Evolutionary conservation across 2,113 vertebrate species (phyloP), one percentile per base, ranked within the genome.

Genomic region (Crocuta crocuta): DNA sequence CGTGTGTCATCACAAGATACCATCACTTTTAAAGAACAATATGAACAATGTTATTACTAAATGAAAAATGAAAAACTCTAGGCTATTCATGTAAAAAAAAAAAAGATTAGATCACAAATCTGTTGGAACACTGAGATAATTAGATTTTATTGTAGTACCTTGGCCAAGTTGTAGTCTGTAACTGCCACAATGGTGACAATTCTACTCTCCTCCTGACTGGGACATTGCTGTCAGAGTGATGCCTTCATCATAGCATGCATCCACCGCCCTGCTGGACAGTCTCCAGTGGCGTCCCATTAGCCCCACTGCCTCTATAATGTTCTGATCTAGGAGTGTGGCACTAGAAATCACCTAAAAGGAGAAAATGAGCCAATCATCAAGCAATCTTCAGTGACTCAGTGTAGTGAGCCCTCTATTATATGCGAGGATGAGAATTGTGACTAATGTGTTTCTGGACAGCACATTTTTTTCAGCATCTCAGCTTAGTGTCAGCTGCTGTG

Each of bases 231-330:
- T 81, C 70, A 0, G 2, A 96, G 87, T 74, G 31, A 35, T 13
- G 58, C 73, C 97, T 97, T 97, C 94, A 76, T 95, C 97, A 66
- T 76, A 90, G 85, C 53, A 50, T 8, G 31, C 3, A 10, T 94
- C 97, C 48, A 39, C 19, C 66, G 85, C 58, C 5, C 31, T 4
- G 17, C 19, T 74, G 83, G 97, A 90, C 96, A 88, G 13, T 48
- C 90, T 87, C 66, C 70, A 89, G 71, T 45, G 91, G 93, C 10
- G 21, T 96, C 97, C 96, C 93, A 26, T 96, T 94, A 80, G 94
- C 97, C 96, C 96, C 94, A 5, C 24, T 97, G 65, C 28, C 79
- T 98, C 98, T 97, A 31, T 95, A 98, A 98, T 98, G 98, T 97
- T 79, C 96, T 87, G 26, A 89, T 97, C 68, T 91, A 89, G 93